Evolutionary conservation across 2,797 vertebrate species (phyloP), one percentile per base, ranked within the genome.

Genomic region (Alectoris magna): DNA sequence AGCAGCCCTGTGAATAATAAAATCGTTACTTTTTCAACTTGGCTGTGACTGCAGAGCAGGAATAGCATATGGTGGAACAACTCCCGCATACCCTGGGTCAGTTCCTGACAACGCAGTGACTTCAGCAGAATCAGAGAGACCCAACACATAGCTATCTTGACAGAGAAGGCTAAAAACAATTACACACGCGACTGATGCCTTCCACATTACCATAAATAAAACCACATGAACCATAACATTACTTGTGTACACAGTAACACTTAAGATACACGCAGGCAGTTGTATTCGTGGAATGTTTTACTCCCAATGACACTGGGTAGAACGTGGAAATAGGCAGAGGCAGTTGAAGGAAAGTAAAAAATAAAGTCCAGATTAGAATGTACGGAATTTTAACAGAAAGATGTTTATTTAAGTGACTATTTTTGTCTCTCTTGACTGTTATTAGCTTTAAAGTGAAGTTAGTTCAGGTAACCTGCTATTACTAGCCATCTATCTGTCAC

Each of bases 41-140:
- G 4, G 12, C 60, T 41, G 14, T 41, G 14, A 38, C 21, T 59
- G 10, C 2, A 43, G 6, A 43, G 62, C 39, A 43, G 41, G 62
- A 60, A 56, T 0, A 62, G 27, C 38, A 53, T 1, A 6, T 36
- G 78, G 18, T 21, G 22, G 27, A 90, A 69, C 41, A 85, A 29
- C 17, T 53, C 36, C 31, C 15, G 11, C 1, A 4, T 14, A 48
- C 9, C 27, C 62, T 36, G 39, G 26, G 4, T 34, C 0, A 0
- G 7, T 12, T 80, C 48, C 66, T 17, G 9, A 21, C 14, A 7
- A 12, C 12, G 11, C 41, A 44, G 19, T 9, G 9, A 44, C 21
- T 31, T 44, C 38, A 36, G 4, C 2, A 51, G 21, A 59, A 10
- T 3, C 38, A 64, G 17, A 21, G 11, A 55, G 4, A n/a, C 21